phyloP scores from a whole-genome alignment of 2,113 vertebrate genomes.

The Chaetodon auriga region DNA sequence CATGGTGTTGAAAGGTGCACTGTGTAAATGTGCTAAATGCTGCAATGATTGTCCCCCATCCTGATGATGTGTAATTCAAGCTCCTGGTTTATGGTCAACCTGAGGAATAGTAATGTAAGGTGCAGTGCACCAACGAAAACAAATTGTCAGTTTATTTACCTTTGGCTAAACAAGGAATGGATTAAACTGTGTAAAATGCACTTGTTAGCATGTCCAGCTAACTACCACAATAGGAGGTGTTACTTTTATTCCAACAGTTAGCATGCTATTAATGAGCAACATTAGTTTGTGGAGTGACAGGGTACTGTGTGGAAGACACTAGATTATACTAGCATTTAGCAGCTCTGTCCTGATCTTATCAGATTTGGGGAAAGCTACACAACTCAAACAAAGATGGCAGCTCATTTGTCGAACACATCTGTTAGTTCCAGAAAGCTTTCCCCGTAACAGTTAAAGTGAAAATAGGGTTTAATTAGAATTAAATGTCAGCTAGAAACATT shows the following conservation, averaged over 20 bases:
- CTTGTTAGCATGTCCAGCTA: background rate
- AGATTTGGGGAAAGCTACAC: background rate
- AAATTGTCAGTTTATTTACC: background rate
- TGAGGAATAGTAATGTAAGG: background rate
- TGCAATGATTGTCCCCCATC: too few species aligned
- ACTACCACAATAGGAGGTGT: background rate
- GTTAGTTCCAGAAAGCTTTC: background rate
- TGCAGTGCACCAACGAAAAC: background rate
- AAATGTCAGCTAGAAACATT: background rate
- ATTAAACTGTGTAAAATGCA: background rate
- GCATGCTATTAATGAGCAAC: background rate
- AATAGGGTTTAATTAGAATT: background rate
- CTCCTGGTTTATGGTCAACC: too few species aligned
- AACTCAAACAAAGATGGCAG: background rate
- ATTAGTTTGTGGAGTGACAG: background rate
- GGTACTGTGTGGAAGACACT: background rate
- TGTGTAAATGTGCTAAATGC: too few species aligned
- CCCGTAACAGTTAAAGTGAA: background rate
- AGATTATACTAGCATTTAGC: background rate
- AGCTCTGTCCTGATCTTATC: background rate
- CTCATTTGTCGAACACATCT: background rate
- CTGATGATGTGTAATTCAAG: too few species aligned
- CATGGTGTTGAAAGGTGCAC: too few species aligned
- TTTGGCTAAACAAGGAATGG: background rate
- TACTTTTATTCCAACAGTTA: too few species aligned